Conservation (phyloP, 1,140 invertebrate genomes). For the Condylostylus longicornis region DNA sequence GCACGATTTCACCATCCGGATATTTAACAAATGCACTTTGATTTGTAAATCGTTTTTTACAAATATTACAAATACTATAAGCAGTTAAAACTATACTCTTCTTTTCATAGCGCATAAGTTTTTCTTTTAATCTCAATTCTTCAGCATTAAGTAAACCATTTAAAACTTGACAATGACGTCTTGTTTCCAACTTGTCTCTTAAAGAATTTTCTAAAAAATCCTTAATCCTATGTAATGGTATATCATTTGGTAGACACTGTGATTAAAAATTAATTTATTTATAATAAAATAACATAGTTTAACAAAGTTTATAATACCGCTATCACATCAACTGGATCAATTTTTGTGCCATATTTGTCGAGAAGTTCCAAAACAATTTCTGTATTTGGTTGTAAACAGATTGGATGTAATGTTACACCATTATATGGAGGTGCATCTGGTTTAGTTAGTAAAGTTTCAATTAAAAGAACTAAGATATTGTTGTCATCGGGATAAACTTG, state of each 20-base stretch:
- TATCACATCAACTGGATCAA: constrained; percentile 57
- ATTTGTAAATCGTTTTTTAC: constrained; percentile 81
- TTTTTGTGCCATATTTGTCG: constrained; percentile 64
- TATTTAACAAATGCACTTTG: constrained; percentile 84
- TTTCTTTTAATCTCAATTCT: constrained; percentile 62
- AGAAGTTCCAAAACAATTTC: constrained; percentile 63
- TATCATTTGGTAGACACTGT: constrained; percentile 52
- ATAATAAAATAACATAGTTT: background rate
- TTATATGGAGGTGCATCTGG: constrained; percentile 33
- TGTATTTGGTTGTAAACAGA: constrained; percentile 46
- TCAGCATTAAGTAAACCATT: constrained; percentile 72
- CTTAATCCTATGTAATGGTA: constrained; percentile 54
- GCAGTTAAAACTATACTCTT: constrained; percentile 71
- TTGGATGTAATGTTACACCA: constrained; percentile 41
- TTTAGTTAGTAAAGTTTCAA: constrained; percentile 48
- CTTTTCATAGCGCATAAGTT: constrained; percentile 63
- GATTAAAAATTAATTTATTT: constrained; percentile 12
- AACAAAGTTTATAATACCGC: constrained; percentile 11
- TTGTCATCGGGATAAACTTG: constrained; percentile 44
- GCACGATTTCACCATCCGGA: constrained; percentile 82
- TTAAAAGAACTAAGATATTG: constrained; percentile 49
- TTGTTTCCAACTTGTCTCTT: constrained; percentile 53
- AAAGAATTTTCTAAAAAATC: constrained; percentile 64
- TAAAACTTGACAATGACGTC: constrained; percentile 56
- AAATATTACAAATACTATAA: constrained; percentile 74